Conservation (phyloP, 2,888 invertebrate species). For the Clunio marinus region DNA sequence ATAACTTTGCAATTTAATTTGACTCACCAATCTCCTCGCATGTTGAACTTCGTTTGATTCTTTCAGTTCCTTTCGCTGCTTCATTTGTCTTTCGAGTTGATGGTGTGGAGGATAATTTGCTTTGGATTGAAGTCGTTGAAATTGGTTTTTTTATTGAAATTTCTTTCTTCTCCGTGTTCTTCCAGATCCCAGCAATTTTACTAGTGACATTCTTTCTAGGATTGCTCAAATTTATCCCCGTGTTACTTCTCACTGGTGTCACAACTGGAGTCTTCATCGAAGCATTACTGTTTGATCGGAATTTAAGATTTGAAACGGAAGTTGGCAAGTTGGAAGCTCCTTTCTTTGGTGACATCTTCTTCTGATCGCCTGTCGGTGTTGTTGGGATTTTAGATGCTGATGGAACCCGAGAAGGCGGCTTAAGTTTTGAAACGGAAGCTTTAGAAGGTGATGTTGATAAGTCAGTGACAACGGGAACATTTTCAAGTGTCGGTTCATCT, state of each 20-base stretch:
- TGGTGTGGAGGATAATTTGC: not conserved
- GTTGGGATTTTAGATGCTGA: conserved; percentile 44
- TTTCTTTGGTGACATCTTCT: conserved; percentile 42
- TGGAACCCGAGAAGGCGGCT: conserved; percentile 49
- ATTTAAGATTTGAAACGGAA: conserved; percentile 43
- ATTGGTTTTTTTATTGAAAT: conserved; percentile 6
- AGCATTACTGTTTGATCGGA: conserved; percentile 49
- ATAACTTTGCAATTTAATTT: no score
- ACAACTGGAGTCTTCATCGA: conserved; percentile 39
- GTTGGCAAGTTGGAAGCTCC: conserved; percentile 41
- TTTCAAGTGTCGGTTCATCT: conserved; percentile 59
- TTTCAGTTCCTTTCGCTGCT: not conserved
- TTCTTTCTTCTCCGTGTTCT: conserved; percentile 44
- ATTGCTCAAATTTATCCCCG: conserved; percentile 44
- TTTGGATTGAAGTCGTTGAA: conserved; percentile 11
- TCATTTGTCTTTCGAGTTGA: not conserved
- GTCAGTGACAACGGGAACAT: conserved; percentile 47
- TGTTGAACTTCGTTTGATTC: conserved; percentile 29
- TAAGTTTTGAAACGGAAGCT: conserved; percentile 45
- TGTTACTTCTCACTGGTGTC: conserved; percentile 14
- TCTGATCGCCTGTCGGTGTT: conserved; percentile 45
- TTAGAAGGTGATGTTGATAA: conserved; percentile 40
- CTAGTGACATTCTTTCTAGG: conserved; percentile 47
- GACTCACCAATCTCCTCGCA: conserved; percentile 31
- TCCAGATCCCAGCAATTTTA: conserved; percentile 51